phyloP scores from a whole-genome alignment of 2,797 vertebrate species.

The Myotis daubentonii region DNA sequence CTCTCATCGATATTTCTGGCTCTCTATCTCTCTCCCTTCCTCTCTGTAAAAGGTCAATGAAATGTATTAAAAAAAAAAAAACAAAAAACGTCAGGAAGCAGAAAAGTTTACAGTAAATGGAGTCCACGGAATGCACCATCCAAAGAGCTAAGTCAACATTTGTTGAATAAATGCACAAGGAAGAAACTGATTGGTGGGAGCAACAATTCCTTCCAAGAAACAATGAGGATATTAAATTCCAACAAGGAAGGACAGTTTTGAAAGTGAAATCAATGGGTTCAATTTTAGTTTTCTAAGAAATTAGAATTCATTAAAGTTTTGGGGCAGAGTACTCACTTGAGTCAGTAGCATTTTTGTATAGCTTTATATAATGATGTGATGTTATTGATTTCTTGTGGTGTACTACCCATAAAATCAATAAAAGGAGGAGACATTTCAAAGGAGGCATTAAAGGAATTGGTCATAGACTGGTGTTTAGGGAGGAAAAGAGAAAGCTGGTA shows the following conservation, averaged over 20 bases:
- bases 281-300: slow-evolving; percentile 16
- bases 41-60: too few species aligned
- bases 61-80: too few species aligned
- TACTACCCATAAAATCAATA: neutral
- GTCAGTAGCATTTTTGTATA: neutral
- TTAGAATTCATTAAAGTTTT: slow-evolving; percentile 23
- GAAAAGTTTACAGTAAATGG: neutral
- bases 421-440: slow-evolving; percentile 40
- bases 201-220: neutral
- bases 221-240: neutral
- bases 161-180: neutral
- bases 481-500: neutral
- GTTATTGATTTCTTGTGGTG: slow-evolving; percentile 10
- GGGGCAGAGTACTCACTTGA: neutral
- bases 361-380: neutral
- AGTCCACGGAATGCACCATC: neutral
- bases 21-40: too few species aligned
- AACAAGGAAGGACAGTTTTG: neutral
- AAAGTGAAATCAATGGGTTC: neutral
- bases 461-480: neutral
- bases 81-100: neutral
- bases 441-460: neutral
- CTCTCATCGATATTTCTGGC: too few species aligned
- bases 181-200: neutral
- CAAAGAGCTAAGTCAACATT: neutral